Percentiles rank a stretch among this genome's conserved stretches.
Evolutionary conservation across 2,113 vertebrate genomes (phyloP).

Genomic region (Plecturocebus donacophilus): DNA sequence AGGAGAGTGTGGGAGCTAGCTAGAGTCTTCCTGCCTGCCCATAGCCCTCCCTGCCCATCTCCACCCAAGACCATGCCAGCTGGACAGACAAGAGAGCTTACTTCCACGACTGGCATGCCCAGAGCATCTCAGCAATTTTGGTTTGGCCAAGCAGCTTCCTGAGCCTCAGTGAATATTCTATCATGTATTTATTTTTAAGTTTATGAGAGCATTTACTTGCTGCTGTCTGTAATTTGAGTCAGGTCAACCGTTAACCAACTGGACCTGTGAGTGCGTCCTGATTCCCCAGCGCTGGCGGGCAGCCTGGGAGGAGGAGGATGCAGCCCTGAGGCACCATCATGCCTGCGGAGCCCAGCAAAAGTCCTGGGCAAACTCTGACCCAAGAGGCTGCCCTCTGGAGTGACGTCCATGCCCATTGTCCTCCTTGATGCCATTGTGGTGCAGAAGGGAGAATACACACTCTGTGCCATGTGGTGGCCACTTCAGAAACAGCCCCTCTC

Average conservation of each 20-base stretch:
- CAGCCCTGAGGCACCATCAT: neutral
- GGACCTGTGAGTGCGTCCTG: slow-evolving; percentile 49
- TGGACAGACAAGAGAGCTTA: slow-evolving; percentile 52
- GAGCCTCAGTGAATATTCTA: neutral
- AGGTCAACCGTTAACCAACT: neutral
- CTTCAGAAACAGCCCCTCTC: neutral
- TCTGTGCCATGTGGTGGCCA: accelerated
- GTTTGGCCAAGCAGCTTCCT: slow-evolving; percentile 17
- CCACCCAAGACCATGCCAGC: accelerated
- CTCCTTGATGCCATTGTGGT: neutral
- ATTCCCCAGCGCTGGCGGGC: neutral
- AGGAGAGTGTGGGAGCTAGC: neutral
- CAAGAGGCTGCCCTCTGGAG: neutral
- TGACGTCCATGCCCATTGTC: accelerated
- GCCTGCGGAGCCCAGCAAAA: neutral
- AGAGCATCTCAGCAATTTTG: slow-evolving; percentile 61
- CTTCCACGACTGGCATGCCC: neutral
- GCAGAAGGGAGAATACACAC: neutral
- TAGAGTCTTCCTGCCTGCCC: neutral
- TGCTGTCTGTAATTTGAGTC: neutral
- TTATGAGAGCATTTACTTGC: slow-evolving; percentile 61
- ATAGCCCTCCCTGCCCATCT: neutral
- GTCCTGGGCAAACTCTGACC: neutral
- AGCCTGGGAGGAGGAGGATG: neutral
- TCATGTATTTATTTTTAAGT: slow-evolving; percentile 81